Conservation (phyloP, 1,140 invertebrate genomes). For the Pissodes strobi region DNA sequence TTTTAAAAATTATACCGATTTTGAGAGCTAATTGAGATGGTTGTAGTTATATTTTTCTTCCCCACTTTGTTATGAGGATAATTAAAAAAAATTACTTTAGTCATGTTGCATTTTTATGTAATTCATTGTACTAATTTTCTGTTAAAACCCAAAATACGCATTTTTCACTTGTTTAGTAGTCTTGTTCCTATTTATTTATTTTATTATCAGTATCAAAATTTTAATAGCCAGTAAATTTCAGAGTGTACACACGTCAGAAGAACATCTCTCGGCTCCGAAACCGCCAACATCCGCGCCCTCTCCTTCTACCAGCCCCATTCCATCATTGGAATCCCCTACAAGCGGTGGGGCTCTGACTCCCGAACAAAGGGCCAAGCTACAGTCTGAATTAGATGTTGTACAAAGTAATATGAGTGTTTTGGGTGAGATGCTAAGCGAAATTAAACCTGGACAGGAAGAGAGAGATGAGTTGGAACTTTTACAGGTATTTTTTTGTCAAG, state of each 20-base stretch:
- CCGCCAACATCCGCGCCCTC: conserved; percentile 18
- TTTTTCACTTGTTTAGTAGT: too few species aligned
- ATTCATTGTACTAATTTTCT: too few species aligned
- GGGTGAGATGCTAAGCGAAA: conserved; percentile 91
- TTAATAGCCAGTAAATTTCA: too few species aligned
- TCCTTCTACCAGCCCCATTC: conserved; percentile 33
- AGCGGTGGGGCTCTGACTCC: conserved; percentile 62
- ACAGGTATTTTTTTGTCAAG: conserved; percentile 53
- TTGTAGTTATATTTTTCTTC: too few species aligned
- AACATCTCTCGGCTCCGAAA: conserved; percentile 27
- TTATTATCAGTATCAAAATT: too few species aligned
- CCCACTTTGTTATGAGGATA: too few species aligned
- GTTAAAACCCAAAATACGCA: too few species aligned
- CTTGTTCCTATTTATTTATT: too few species aligned
- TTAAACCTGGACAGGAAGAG: conserved; percentile 63
- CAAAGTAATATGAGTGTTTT: conserved; percentile 93
- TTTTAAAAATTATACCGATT: too few species aligned
- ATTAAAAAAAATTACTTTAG: too few species aligned
- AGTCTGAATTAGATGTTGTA: conserved; percentile 89
- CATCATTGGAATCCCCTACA: conserved; percentile 18
- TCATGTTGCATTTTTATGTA: too few species aligned
- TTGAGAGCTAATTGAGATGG: too few species aligned
- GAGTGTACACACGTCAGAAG: conserved; percentile 45
- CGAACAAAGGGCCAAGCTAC: conserved; percentile 85
- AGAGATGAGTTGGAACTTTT: conserved; percentile 64